Conservation (phyloP, 2,888 invertebrate species). For the Sthenelais limicola region DNA sequence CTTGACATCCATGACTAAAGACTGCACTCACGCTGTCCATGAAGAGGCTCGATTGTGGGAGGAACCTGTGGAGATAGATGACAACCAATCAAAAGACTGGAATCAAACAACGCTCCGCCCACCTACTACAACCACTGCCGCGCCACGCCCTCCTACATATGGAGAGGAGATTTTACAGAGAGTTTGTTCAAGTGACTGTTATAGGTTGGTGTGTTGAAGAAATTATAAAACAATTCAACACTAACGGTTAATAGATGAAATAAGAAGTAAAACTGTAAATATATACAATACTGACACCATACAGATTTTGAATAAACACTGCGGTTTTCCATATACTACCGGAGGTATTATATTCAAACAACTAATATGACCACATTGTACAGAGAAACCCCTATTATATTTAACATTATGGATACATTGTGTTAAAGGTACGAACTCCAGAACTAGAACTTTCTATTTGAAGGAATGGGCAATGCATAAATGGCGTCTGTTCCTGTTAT, state of each 20-base stretch:
- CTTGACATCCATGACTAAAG: constrained; percentile 18
- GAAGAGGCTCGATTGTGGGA: constrained; percentile 29
- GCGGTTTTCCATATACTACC: too few species aligned
- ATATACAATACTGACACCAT: too few species aligned
- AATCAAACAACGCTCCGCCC: not conserved
- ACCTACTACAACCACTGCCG: not conserved
- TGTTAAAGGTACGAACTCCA: not conserved
- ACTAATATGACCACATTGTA: too few species aligned
- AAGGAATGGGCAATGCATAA: constrained; percentile 41
- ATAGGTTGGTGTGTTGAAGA: not conserved
- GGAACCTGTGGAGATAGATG: constrained; percentile 5
- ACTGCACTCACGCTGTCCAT: constrained; percentile 37
- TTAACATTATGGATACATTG: too few species aligned
- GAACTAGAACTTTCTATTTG: not conserved
- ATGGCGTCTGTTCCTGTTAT: constrained; percentile 44
- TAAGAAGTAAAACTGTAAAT: too few species aligned
- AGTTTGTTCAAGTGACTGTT: constrained; percentile 48
- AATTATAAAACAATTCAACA: too few species aligned
- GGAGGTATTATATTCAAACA: too few species aligned
- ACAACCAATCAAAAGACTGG: constrained; percentile 1
- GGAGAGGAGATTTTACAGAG: constrained; percentile 32
- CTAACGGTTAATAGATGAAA: too few species aligned
- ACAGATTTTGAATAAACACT: too few species aligned
- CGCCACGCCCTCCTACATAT: not conserved
- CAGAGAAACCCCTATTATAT: too few species aligned